Percentiles rank a stretch among this genome's conserved stretches.
Conservation (phyloP, 1,140 invertebrate genomes). For the Bombus waltoni region DNA sequence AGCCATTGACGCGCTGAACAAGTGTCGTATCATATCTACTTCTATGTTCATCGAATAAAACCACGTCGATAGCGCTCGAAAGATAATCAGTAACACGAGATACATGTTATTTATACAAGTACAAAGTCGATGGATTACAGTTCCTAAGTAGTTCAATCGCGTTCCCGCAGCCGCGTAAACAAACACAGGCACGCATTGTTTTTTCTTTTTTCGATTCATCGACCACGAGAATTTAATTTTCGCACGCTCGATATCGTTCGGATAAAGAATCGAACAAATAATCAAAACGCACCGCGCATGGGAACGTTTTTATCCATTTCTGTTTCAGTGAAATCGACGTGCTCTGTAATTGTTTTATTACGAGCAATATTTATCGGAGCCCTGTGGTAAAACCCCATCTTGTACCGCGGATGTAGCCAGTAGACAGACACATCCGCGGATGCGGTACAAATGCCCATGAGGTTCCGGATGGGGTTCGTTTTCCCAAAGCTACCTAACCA, state of each 20-base stretch:
- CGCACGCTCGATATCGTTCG: not conserved
- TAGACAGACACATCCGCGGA: not conserved
- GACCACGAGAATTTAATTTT: not conserved
- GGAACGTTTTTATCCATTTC: not conserved
- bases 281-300: not conserved
- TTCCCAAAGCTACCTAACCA: constrained; percentile 47
- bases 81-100: not conserved
- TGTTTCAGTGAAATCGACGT: not conserved
- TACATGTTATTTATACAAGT: not conserved
- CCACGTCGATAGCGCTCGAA: too few relatives aligned
- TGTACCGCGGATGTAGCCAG: not conserved
- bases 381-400: constrained; percentile 26
- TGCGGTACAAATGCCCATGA: constrained; percentile 39
- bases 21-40: too few relatives aligned
- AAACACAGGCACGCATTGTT: not conserved
- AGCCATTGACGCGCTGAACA: too few relatives aligned
- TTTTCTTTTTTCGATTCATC: not conserved
- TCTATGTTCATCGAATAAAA: too few relatives aligned
- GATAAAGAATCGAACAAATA: not conserved
- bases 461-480: constrained; percentile 21
- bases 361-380: constrained; percentile 41
- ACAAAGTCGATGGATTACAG: not conserved
- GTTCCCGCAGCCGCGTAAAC: not conserved
- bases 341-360: constrained; percentile 25
- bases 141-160: not conserved